Evolutionary conservation across 2,888 invertebrate species (phyloP).

Genomic region (Hyposoter dolosus): DNA sequence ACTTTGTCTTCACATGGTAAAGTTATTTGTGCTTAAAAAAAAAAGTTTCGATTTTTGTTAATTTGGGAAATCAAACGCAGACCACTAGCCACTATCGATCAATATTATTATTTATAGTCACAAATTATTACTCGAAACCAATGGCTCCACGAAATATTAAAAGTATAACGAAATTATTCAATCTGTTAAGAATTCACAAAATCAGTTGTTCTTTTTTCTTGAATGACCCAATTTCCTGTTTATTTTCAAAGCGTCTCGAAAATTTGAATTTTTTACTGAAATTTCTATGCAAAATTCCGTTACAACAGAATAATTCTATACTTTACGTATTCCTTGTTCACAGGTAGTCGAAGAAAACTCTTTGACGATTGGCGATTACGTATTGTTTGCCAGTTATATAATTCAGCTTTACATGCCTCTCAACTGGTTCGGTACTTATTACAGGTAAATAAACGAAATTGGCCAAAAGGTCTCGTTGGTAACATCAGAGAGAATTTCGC

Average conservation of each 20-base stretch:
- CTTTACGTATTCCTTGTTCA: background rate
- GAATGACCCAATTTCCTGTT: too few relatives aligned
- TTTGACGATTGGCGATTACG: constrained; percentile 97
- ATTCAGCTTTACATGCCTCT: constrained; percentile 97
- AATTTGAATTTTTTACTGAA: too few relatives aligned
- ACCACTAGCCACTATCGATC: background rate
- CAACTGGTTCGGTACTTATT: constrained; percentile 99
- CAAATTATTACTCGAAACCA: background rate
- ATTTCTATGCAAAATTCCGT: background rate
- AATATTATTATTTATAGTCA: background rate
- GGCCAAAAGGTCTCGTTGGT: background rate
- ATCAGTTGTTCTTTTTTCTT: too few relatives aligned
- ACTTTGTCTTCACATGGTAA: constrained; percentile 94
- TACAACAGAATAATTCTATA: background rate
- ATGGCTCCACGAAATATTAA: too few relatives aligned
- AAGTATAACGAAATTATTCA: too few relatives aligned
- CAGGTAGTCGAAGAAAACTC: constrained; percentile 87
- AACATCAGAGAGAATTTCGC: background rate
- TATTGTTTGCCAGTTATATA: constrained; percentile 97
- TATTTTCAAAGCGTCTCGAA: too few relatives aligned
- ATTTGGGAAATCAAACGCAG: background rate
- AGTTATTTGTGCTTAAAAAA: constrained; percentile 3
- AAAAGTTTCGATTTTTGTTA: background rate
- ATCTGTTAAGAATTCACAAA: too few relatives aligned
- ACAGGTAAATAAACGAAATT: constrained; percentile 88